Base-by-base conservation (phyloP, 2,888 invertebrate species). In the Steromphala cineraria region DNA sequence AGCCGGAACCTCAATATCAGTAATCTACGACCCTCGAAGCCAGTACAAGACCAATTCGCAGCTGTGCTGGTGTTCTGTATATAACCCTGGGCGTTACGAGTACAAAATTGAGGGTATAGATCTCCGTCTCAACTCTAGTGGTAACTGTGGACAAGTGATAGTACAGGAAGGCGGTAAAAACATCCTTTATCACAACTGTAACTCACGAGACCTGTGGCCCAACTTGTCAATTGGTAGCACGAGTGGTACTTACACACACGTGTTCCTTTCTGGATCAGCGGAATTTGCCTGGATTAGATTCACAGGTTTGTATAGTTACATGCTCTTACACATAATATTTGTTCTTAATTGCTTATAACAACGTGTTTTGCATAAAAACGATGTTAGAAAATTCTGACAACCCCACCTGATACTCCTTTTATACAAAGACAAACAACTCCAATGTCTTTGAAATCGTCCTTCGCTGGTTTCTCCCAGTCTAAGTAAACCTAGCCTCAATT, bases 261-360 rank as follows among this genome's bases (percentile, higher is more conserved):
- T 71, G 10, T 13, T 19, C 31, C 17, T 71, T 1, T 40, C 40
- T 2, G 36, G 36, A 10, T 19, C 19, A 24, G 71, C 40, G 36
- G 71, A 71, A n/a, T 71, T 71, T 71, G 71, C n/a, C 17, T 71
- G 71, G 71, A 31, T 71, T 15, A 31, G 71, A 36, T 40, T 71
- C n/a, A 71, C 28, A 36, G 10, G 71, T 71, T 4, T 10, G 46
- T 46, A 46, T 13, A 7, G 2, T 36, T 7, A 36, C 4, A 36
- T 36, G n/a, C n/a, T n/a, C n/a, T n/a, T n/a, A n/a, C n/a, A n/a
- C n/a, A n/a, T n/a, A n/a, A n/a, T n/a, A n/a, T n/a, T n/a, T n/a
- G n/a, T n/a, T n/a, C n/a, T n/a, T n/a, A n/a, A n/a, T n/a, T n/a
- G n/a, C n/a, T n/a, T n/a, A n/a, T n/a, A n/a, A n/a, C n/a, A n/a